These are phyloP conservation scores for Typhlomys cinereus DNA, from an alignment of 2,113 vertebrate genomes.

Conservation along the genomic window DNA sequence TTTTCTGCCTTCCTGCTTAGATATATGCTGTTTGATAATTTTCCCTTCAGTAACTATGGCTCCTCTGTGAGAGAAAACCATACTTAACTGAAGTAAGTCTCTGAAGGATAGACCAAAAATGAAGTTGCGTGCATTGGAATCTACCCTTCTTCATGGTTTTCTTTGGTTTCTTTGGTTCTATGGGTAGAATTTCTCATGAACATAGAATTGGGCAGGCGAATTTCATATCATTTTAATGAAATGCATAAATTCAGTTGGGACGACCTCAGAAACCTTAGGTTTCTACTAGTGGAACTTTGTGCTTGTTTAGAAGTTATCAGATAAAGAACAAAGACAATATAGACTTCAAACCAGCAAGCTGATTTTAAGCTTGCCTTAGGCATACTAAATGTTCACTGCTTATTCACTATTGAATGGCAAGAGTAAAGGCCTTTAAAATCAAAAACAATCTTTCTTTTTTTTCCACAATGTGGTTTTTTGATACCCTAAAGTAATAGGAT, in stretches of 20 bases:
- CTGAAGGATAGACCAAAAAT: background rate
- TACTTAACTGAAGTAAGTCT: background rate
- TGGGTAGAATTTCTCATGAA: background rate
- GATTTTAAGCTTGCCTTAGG: constrained; percentile 82
- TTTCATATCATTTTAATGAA: constrained; percentile 64
- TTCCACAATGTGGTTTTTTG: background rate
- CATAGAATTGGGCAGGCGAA: background rate
- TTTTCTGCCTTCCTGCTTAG: background rate
- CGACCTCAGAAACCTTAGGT: background rate
- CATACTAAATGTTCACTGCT: constrained; percentile 81
- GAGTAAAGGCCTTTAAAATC: constrained; percentile 66
- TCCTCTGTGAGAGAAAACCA: background rate
- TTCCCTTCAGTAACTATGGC: background rate
- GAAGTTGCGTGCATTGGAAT: background rate
- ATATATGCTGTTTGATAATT: background rate
- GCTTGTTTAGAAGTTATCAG: constrained; percentile 79
- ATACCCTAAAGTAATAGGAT: constrained; percentile 60
- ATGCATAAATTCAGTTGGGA: constrained; percentile 58
- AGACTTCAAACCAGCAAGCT: constrained; percentile 64
- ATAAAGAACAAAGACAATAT: constrained; percentile 74
- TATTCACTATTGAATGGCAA: constrained; percentile 76
- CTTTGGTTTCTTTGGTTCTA: background rate
- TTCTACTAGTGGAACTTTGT: constrained; percentile 25
- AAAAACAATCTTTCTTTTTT: constrained; percentile 72
- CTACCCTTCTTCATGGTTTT: background rate